These are phyloP conservation scores for Nebria salina DNA, from an alignment of 2,888 invertebrate species.

Conservation along the genomic window DNA sequence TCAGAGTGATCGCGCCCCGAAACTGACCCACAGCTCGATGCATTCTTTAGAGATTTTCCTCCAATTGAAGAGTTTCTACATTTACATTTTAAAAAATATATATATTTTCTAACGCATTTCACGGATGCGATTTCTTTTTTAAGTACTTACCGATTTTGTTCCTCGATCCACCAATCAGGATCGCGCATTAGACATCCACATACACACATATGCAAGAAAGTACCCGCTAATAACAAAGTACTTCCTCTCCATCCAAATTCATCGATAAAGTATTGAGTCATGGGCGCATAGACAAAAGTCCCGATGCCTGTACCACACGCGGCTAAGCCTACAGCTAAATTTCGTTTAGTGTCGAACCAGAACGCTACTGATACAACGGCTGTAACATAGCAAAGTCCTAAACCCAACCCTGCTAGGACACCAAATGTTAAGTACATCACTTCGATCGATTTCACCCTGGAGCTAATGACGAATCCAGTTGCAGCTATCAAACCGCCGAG, in stretches of 20 bases:
- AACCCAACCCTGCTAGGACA: constrained; percentile 82
- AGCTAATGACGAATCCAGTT: constrained; percentile 80
- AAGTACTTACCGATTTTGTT: constrained; percentile 66
- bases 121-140: constrained; percentile 29
- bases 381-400: constrained; percentile 87
- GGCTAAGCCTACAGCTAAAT: constrained; percentile 86
- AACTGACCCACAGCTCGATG: constrained; percentile 66
- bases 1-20: constrained; percentile 63
- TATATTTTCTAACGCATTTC: constrained; percentile 41
- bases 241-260: constrained; percentile 89
- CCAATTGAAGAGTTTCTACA: constrained; percentile 28
- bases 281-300: constrained; percentile 87
- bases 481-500: constrained; percentile 78
- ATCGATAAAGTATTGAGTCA: constrained; percentile 81
- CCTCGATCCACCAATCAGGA: constrained; percentile 81
- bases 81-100: background rate
- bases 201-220: constrained; percentile 84
- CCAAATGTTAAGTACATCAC: constrained; percentile 88
- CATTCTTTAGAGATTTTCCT: constrained; percentile 64
- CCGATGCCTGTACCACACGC: constrained; percentile 91
- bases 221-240: constrained; percentile 81
- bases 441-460: constrained; percentile 76
- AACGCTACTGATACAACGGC: constrained; percentile 92
- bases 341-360: constrained; percentile 90
- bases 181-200: constrained; percentile 89